phyloP scores from a whole-genome alignment of 2,113 vertebrate species.

The Eretmochelys imbricata region DNA sequence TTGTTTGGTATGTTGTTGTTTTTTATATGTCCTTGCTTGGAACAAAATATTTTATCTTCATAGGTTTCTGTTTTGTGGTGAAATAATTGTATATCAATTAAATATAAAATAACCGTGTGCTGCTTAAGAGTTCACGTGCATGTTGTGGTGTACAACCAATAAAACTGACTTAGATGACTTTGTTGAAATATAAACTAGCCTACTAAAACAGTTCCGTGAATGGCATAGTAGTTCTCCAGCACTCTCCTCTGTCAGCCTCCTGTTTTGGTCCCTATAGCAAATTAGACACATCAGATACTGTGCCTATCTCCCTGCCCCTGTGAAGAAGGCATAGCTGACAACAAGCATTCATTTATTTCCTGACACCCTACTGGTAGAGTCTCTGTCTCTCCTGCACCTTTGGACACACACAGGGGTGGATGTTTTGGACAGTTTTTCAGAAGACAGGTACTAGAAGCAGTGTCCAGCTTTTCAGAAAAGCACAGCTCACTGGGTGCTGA shows the following conservation, averaged over 20 bases:
- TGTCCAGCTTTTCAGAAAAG: neutral
- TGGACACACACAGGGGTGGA: too few species aligned
- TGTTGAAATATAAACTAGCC: neutral
- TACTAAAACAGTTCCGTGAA: neutral
- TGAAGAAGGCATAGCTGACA: neutral
- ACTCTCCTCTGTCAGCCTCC: neutral
- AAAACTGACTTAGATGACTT: neutral
- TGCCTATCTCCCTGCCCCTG: neutral
- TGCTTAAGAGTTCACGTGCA: neutral
- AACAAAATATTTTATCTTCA: neutral
- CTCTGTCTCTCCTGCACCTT: neutral
- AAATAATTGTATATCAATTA: too few species aligned
- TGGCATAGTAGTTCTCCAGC: rapidly evolving
- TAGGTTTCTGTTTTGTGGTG: neutral
- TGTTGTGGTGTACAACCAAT: too few species aligned
- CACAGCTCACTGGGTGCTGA: neutral
- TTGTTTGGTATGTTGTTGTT: neutral
- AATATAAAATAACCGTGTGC: too few species aligned
- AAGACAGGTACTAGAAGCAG: neutral
- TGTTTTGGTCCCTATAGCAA: neutral
- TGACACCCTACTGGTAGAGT: neutral
- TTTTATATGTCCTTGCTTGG: neutral
- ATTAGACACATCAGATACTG: neutral
- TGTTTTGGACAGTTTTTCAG: too few species aligned
- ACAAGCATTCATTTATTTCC: neutral